Percentiles rank a stretch among this genome's conserved stretches.
Conservation (phyloP, 2,888 invertebrate genomes). For the Aphidoletes aphidimyza region DNA sequence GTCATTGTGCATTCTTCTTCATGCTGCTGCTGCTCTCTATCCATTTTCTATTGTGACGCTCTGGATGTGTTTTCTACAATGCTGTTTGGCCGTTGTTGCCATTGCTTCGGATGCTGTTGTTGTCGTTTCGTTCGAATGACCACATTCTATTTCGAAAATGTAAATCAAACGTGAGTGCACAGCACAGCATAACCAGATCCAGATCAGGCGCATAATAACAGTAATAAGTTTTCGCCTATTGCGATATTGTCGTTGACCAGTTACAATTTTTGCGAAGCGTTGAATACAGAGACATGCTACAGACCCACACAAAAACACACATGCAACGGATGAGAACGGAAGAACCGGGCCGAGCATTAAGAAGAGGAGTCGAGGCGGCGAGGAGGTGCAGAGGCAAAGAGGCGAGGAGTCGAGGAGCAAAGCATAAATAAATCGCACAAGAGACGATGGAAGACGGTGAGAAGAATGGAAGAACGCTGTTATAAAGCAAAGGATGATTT, state of each 20-base stretch:
- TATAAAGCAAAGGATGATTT: slow-evolving; percentile 34
- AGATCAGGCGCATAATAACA: slow-evolving; percentile 41
- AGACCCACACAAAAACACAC: not conserved
- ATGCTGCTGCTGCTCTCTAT: slow-evolving; percentile 33
- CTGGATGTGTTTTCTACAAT: not conserved
- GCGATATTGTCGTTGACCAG: slow-evolving; percentile 51
- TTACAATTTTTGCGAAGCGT: slow-evolving; percentile 15
- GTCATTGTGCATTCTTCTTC: slow-evolving; percentile 52
- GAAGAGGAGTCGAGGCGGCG: too few relatives aligned
- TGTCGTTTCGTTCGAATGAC: slow-evolving; percentile 54
- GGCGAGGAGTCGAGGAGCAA: not conserved
- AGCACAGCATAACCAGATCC: not conserved
- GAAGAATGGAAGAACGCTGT: not conserved
- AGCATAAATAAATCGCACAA: not conserved
- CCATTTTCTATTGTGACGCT: slow-evolving; percentile 47
- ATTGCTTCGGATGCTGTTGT: not conserved
- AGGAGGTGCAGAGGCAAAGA: too few relatives aligned
- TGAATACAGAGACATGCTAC: not conserved
- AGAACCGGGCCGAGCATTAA: not conserved
- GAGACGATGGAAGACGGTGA: not conserved
- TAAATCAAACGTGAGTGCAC: slow-evolving; percentile 54
- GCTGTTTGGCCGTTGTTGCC: not conserved
- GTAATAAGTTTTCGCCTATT: slow-evolving; percentile 53
- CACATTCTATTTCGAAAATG: slow-evolving; percentile 53
- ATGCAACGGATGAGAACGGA: not conserved